Conservation (phyloP, 37 sponge, comb jelly and placozoan species). For the Diacarnus erythraeanus region DNA sequence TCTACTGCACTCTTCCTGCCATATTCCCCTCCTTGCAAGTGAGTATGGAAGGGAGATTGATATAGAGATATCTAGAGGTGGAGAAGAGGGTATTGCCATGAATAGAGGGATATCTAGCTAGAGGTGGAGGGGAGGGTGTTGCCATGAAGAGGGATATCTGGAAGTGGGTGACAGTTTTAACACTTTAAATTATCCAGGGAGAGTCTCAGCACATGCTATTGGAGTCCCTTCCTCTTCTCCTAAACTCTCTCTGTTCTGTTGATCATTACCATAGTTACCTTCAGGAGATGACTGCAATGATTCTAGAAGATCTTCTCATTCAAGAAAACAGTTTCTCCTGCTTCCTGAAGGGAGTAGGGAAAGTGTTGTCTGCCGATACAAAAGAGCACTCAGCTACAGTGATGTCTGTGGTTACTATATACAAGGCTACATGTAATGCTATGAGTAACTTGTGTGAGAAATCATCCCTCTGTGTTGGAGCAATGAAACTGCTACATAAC, state of each 20-base stretch:
- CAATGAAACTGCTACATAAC: neutral
- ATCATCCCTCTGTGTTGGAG: neutral
- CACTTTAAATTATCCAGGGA: too few relatives aligned
- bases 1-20: neutral
- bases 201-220: neutral
- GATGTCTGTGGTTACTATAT: neutral
- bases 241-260: neutral
- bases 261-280: neutral
- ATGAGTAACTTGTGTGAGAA: neutral
- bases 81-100: too few relatives aligned
- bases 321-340: neutral
- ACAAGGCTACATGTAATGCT: neutral
- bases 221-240: neutral
- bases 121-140: too few relatives aligned
- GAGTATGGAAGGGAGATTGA: too few relatives aligned
- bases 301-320: neutral
- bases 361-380: neutral
- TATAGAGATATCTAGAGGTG: too few relatives aligned
- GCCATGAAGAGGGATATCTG: too few relatives aligned
- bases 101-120: too few relatives aligned
- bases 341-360: neutral
- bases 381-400: neutral
- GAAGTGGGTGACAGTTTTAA: too few relatives aligned
- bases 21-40: constrained; percentile 13
- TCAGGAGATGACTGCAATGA: neutral